Evolutionary conservation across 2,888 invertebrate species (phyloP), one percentile per base, ranked within the genome.

Genomic region (Cryptosula pallasiana): DNA sequence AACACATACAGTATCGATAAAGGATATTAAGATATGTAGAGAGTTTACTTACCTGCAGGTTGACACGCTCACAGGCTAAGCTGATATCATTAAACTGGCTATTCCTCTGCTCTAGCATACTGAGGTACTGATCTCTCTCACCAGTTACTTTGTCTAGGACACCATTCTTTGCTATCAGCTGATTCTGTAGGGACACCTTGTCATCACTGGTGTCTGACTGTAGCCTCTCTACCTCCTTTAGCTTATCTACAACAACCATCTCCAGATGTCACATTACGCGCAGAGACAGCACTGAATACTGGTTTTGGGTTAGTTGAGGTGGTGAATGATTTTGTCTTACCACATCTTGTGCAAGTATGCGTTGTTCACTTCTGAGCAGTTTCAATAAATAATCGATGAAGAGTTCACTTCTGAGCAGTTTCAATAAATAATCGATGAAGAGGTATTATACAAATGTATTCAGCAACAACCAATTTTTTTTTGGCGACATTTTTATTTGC

Each of bases 61-160:
- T 71, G 32, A 20, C 36, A 32, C 63, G 63, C n/a, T 63, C 63
- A 63, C 63, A 63, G 5, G 63, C 63, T 2, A 76, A 72, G 69
- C 78, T 78, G 34, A 81, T 58, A 57, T 77, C 75, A 16, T 75
- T 71, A 13, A 81, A n/a, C 73, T 82, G 81, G 58, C 76, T 76
- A 54, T 76, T 77, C 71, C 77, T 78, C 74, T 81, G 78, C 29
- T 82, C 81, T 45, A 78, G 73, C n/a, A 79, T 72, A 55, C 76
- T 75, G 71, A 78, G 76, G 71, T 79, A 81, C 74, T 80, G 79
- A 71, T 82, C 81, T 71, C 78, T 75, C 72, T 82, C 82, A 72
- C 79, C 76, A 13, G 76, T 73, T 27, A 79, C 73, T 45, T 79
- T 74, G 1, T 81, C 79, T 13, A 63, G 20, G 5, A 25, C 13